Evolutionary conservation across 2,797 vertebrate species (phyloP).

Genomic region (Threskiornis aethiopicus): DNA sequence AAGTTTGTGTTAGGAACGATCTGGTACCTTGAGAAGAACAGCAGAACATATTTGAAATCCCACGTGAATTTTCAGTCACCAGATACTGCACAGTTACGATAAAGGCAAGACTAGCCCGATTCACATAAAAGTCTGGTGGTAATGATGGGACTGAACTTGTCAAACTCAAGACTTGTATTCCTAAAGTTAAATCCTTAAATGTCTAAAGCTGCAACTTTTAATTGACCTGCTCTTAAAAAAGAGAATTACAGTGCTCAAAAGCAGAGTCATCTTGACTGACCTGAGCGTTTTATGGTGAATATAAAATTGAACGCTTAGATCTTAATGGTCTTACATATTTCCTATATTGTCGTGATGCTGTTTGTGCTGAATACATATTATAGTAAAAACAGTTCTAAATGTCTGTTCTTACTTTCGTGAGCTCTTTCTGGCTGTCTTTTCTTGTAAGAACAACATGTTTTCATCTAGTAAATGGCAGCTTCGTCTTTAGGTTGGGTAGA

Average conservation of each 20-base stretch:
- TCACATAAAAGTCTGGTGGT: neutral
- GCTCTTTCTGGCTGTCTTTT: neutral
- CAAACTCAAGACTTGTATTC: neutral
- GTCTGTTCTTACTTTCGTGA: neutral
- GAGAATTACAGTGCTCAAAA: neutral
- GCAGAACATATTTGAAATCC: neutral
- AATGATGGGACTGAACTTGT: neutral
- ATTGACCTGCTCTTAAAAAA: neutral
- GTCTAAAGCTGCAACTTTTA: neutral
- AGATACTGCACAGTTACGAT: fast-evolving
- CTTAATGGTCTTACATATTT: neutral
- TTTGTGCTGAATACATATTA: neutral
- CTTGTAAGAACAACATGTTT: neutral
- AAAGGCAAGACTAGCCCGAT: neutral
- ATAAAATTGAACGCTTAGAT: neutral
- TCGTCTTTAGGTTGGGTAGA: neutral
- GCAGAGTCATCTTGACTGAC: neutral
- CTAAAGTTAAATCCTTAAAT: neutral
- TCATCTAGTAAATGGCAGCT: neutral
- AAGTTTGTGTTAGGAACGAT: neutral
- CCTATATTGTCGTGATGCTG: neutral
- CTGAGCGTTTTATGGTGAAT: neutral
- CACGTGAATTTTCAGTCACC: neutral
- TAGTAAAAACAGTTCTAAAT: neutral
- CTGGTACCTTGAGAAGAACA: neutral